Evolutionary conservation across 2,797 vertebrate genomes (phyloP).

Genomic region (Ctenopoma multispine): DNA sequence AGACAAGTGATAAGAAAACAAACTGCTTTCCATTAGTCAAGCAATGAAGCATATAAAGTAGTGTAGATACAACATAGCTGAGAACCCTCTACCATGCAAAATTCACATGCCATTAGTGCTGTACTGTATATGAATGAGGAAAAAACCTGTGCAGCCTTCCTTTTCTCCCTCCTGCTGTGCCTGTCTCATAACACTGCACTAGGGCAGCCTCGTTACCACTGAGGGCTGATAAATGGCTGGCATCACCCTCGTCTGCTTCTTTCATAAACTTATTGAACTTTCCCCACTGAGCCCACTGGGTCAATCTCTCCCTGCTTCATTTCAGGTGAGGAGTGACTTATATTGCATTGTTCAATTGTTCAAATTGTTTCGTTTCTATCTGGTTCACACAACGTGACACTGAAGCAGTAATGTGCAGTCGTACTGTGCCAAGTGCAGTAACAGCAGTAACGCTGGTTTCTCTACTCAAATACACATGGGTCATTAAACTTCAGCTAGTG

Average conservation of each 20-base stretch:
- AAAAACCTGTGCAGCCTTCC: constrained; percentile 18
- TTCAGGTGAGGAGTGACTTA: constrained; percentile 30
- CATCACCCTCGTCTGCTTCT: constrained; percentile 49
- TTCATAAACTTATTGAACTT: constrained; percentile 50
- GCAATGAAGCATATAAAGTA: neutral
- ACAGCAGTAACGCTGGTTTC: constrained; percentile 3
- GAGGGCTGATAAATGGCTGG: constrained; percentile 53
- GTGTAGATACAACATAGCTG: constrained; percentile 8
- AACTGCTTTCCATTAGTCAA: neutral
- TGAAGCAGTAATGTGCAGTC: constrained; percentile 9
- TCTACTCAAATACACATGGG: constrained; percentile 27
- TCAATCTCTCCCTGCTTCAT: constrained; percentile 48
- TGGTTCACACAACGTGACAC: constrained; percentile 19
- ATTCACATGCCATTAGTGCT: constrained; percentile 29
- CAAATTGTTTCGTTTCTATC: constrained; percentile 34
- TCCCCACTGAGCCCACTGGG: constrained; percentile 42
- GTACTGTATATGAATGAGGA: constrained; percentile 12
- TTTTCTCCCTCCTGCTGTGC: constrained; percentile 41
- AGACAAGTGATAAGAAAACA: neutral
- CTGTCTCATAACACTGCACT: constrained; percentile 50
- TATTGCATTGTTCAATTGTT: constrained; percentile 24
- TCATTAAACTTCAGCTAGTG: constrained; percentile 46
- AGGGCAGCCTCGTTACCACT: constrained; percentile 49
- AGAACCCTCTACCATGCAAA: constrained; percentile 9
- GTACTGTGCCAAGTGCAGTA: constrained; percentile 2